Evolutionary conservation across 2,797 vertebrate genomes (phyloP), one percentile per base, ranked within the genome.

Genomic region (Australoheros facetus): DNA sequence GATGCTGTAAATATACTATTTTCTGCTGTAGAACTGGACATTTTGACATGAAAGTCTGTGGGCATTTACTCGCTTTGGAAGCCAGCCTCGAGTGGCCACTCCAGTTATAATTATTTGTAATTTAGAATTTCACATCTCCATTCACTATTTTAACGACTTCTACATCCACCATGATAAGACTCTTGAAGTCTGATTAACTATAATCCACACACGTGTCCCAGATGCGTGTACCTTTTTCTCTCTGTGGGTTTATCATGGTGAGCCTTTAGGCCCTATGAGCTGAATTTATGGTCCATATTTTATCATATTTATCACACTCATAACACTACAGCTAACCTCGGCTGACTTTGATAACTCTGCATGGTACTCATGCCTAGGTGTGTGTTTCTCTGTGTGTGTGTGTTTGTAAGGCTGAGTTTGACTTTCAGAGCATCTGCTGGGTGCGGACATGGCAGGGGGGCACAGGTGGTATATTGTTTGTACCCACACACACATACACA

Each of bases 351-450:
- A 90, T 91, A 93, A 92, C 92, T 92, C 92, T 80, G 90, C 91
- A 39, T 86, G 91, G 66, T 62, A 79, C 80, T 91, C 79, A 23
- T 83, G 80, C 76, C 75, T 71, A 32, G 45, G 73, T 60, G 64
- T 66, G 84, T 83, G 91, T 87, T 32, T 78, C 26, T 7, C 45
- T 7, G 30, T 78, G 59, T 73, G 70, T 73, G 70, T 80, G 82
- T 79, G 76, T 78, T 53, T 74, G 8, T 62, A 78, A 83, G 81
- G 77, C 85, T 62, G 80, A 78, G 79, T 89, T 93, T 94, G 92
- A 94, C 92, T 93, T 94, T 94, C 91, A 93, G 92, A 94, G 93
- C 94, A 93, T 93, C 94, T 94, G 94, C 90, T 93, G 89, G 90
- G 83, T 92, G 91, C 72, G 21, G 91, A 84, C 91, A 90, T 92